These are phyloP conservation scores for Podarcis raffonei DNA, from an alignment of 2,113 vertebrate species.

Conservation along the genomic window DNA sequence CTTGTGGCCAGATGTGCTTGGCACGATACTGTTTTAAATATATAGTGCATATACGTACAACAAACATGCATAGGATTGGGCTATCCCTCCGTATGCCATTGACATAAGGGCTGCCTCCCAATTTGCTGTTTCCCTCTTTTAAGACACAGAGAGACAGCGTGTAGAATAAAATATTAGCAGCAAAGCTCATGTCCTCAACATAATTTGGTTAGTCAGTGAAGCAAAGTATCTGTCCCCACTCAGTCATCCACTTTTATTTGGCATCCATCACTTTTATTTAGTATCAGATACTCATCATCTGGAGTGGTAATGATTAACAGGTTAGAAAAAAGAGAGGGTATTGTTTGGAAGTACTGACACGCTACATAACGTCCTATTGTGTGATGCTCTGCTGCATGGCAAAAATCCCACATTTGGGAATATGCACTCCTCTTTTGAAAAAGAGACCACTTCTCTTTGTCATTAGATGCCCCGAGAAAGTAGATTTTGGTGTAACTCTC, in stretches of 20 bases:
- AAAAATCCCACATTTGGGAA: constrained; percentile 42
- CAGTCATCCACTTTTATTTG: constrained; percentile 55
- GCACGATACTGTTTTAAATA: too few relatives aligned
- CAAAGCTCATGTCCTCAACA: constrained; percentile 72
- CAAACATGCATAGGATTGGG: background rate
- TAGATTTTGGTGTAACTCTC: constrained; percentile 35
- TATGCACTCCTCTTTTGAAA: constrained; percentile 50
- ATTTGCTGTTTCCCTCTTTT: constrained; percentile 61
- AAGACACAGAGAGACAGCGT: constrained; percentile 59
- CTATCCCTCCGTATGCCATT: rapidly evolving
- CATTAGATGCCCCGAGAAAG: constrained; percentile 29
- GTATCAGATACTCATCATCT: constrained; percentile 75
- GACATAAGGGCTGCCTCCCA: constrained; percentile 57
- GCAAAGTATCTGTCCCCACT: constrained; percentile 61
- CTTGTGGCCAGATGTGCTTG: too few relatives aligned
- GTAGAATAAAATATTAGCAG: constrained; percentile 66
- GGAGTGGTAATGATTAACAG: constrained; percentile 59
- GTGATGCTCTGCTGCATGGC: constrained; percentile 46
- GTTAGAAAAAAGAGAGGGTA: constrained; percentile 54
- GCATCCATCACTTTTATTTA: constrained; percentile 75
- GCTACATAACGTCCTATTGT: constrained; percentile 38
- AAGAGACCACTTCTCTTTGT: constrained; percentile 24
- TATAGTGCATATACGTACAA: background rate
- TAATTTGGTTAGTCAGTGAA: constrained; percentile 76
- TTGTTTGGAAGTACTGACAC: constrained; percentile 66